These are phyloP conservation scores for Anhinga anhinga DNA, from an alignment of 2,113 vertebrate species.

Conservation along the genomic window DNA sequence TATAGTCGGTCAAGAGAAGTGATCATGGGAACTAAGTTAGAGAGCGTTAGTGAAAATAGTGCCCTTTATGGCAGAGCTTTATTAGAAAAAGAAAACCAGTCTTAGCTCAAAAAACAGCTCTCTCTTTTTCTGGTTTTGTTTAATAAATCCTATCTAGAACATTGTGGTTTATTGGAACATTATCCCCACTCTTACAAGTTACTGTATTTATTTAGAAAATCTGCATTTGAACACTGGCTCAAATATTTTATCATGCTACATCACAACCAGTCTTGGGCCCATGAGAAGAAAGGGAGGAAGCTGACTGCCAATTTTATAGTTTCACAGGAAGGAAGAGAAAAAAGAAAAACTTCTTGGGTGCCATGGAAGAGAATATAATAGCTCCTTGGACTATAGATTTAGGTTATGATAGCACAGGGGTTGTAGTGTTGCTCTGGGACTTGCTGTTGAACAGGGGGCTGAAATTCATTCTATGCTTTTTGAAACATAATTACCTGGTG, in stretches of 20 bases:
- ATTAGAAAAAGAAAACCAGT: neutral
- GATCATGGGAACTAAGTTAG: neutral
- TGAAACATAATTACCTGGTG: slow-evolving; percentile 27
- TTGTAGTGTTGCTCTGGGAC: neutral
- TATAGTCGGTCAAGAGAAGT: neutral
- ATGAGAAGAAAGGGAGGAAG: neutral
- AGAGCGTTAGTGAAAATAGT: neutral
- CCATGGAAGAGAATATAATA: neutral
- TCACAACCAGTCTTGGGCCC: neutral
- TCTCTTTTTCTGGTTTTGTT: neutral
- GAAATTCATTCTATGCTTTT: slow-evolving; percentile 34
- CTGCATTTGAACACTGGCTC: neutral
- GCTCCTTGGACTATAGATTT: neutral
- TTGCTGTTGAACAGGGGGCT: neutral
- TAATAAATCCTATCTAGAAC: neutral
- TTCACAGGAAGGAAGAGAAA: neutral
- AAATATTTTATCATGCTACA: neutral
- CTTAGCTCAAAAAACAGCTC: neutral
- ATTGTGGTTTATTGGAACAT: neutral
- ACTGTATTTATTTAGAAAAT: neutral
- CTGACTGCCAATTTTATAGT: neutral
- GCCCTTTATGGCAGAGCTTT: neutral
- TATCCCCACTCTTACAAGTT: neutral
- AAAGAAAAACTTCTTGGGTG: neutral
- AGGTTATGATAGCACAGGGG: neutral